phyloP scores from a whole-genome alignment of 2,888 invertebrate genomes.

The Tenthredo distinguenda region DNA sequence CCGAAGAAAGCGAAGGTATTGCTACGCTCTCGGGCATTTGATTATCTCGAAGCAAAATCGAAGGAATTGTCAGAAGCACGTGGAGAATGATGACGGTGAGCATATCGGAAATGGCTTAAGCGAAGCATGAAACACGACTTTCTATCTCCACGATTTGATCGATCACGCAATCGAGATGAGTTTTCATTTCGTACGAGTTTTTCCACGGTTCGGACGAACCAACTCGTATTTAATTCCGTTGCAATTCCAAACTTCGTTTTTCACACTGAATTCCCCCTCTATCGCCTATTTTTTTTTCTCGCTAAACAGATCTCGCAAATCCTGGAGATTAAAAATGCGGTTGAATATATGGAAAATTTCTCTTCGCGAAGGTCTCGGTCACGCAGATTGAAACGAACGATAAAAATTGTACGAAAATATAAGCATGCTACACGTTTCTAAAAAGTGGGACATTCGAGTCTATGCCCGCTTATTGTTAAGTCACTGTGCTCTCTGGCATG shows the following conservation, averaged over 20 bases:
- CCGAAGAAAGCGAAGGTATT: background rate
- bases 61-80: background rate
- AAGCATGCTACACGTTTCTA: background rate
- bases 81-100: background rate
- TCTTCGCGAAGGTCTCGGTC: slow-evolving; percentile 29
- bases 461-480: slow-evolving; percentile 33
- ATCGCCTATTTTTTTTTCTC: background rate
- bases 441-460: slow-evolving; percentile 30
- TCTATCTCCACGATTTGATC: background rate
- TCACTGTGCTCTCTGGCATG: slow-evolving; percentile 37
- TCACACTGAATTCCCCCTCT: background rate
- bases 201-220: background rate
- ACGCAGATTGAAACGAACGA: background rate
- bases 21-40: background rate
- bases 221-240: background rate
- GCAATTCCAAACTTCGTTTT: background rate
- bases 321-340: background rate
- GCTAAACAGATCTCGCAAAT: background rate
- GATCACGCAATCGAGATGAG: slow-evolving; percentile 10
- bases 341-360: background rate
- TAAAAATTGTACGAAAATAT: background rate
- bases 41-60: background rate
- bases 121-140: slow-evolving; percentile 2
- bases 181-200: background rate
- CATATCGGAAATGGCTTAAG: slow-evolving; percentile 14